Evolutionary conservation across 2,113 vertebrate genomes (phyloP).

Genomic region (Cheirogaleus medius): DNA sequence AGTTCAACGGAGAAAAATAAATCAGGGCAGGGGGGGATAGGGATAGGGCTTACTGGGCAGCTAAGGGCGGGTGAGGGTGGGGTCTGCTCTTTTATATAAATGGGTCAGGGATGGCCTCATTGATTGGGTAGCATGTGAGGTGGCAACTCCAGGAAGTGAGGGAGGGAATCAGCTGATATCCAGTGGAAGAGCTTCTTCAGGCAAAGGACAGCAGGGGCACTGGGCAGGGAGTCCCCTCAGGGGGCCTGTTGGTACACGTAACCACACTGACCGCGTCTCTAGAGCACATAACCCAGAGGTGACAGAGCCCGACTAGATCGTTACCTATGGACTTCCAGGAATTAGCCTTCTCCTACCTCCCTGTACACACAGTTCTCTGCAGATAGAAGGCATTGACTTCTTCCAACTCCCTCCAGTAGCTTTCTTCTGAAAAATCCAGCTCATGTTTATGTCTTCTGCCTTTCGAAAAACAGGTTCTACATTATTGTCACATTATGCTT

Average conservation of each 20-base stretch:
- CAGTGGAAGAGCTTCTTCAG: not conserved
- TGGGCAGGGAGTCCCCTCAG: not conserved
- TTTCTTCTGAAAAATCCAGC: not conserved
- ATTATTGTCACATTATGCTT: not conserved
- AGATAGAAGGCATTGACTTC: not conserved
- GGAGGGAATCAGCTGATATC: not conserved
- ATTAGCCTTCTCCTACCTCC: not conserved
- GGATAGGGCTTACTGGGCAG: not conserved
- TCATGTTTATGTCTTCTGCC: not conserved
- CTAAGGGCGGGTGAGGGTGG: not conserved
- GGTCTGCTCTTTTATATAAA: not conserved
- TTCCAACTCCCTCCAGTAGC: not conserved
- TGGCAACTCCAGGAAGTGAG: not conserved
- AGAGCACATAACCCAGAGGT: not conserved
- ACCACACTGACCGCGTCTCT: not conserved
- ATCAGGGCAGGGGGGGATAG: not conserved
- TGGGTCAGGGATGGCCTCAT: not conserved
- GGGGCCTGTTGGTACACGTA: not conserved
- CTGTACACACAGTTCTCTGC: accelerated
- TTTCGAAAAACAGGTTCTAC: not conserved
- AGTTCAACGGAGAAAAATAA: not conserved
- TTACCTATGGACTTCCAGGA: not conserved
- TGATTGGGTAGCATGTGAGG: not conserved
- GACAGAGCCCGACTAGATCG: not conserved
- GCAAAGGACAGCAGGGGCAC: not conserved